Base-by-base conservation (phyloP, 2,888 invertebrate genomes). In the Taenaris catops region DNA sequence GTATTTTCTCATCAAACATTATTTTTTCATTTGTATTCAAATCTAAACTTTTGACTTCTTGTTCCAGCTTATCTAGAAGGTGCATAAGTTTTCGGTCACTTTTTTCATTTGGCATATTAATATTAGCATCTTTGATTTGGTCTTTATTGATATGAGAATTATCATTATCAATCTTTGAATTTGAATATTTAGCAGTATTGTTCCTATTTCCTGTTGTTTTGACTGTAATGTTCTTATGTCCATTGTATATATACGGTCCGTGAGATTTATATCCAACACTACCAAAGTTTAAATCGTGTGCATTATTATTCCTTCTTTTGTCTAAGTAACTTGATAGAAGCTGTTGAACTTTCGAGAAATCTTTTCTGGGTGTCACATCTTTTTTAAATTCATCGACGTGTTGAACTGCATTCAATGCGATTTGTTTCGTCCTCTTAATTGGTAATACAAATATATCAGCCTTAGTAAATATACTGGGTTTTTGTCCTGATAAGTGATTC, bases 1-100 rank as follows among this genome's bases (percentile, higher is more conserved):
- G 61, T 8, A 81, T 61, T 57, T 72, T 80, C 1, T 55, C 63
- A 50, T 80, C 68, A 41, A 80, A 62, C 25, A 75, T 46, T 46
- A 68, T 58, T 49, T 68, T 78, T 43, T 72, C 67, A 4, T 41
- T 55, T 3, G 55, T 62, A 36, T 60, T 55, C 6, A 80, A 46
- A 32, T 75, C 58, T 14, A 68, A 53, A 34, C 72, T 61, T 31
- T 65, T 68, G 0, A 75, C 63, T 64, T 78, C 72, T 50, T 50
- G 49, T 44, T 79, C 78, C 34, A 81, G 49, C 37, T 54, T 70
- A 34, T 80, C 63, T 12, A 80, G 48, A 28, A 81, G 48, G 16
- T 34, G 38, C 48, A 79, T 56, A 1, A 80, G 41, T 41, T 67
- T 71, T 20, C 52, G 58, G 14, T 76, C 72, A 6, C 63, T 53